phyloP scores from a whole-genome alignment of 2,888 invertebrate species.

The Desoria tigrina region DNA sequence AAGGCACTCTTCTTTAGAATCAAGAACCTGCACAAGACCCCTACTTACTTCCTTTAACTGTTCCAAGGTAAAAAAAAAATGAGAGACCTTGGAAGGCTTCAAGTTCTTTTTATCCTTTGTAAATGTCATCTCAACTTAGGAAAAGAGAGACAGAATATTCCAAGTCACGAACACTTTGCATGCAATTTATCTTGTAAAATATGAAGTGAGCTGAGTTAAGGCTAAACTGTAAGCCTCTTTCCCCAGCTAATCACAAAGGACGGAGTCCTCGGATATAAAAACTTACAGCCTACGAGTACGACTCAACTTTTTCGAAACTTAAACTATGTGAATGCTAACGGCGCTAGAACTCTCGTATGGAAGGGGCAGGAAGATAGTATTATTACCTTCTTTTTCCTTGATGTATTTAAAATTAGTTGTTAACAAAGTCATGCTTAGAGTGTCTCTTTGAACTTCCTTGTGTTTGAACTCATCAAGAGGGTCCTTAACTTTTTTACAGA shows the following conservation, averaged over 20 bases:
- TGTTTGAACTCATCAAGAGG: too few species aligned
- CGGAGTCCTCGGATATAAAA: too few species aligned
- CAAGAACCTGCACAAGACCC: neutral
- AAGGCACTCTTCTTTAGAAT: neutral
- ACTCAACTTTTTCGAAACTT: too few species aligned
- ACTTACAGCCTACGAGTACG: too few species aligned
- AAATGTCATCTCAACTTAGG: conserved; percentile 37
- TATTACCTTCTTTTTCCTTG: too few species aligned
- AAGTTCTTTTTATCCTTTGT: conserved; percentile 24
- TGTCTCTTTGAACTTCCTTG: too few species aligned
- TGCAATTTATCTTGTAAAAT: conserved; percentile 34
- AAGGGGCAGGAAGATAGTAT: too few species aligned
- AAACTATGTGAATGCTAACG: too few species aligned
- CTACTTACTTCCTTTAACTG: conserved; percentile 5
- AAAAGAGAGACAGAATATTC: conserved; percentile 26
- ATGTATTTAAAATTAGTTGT: too few species aligned
- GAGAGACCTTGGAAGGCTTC: conserved; percentile 25
- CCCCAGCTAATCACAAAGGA: neutral
- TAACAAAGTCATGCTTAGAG: too few species aligned
- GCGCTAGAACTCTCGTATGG: too few species aligned
- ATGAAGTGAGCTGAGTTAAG: conserved; percentile 8
- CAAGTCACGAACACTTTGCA: conserved; percentile 41
- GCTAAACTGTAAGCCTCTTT: conserved; percentile 8
- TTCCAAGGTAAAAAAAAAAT: conserved; percentile 17
- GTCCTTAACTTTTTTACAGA: too few species aligned